Evolutionary conservation across 2,113 vertebrate species (phyloP), one percentile per base, ranked within the genome.

Genomic region (Bujurquina vittata): DNA sequence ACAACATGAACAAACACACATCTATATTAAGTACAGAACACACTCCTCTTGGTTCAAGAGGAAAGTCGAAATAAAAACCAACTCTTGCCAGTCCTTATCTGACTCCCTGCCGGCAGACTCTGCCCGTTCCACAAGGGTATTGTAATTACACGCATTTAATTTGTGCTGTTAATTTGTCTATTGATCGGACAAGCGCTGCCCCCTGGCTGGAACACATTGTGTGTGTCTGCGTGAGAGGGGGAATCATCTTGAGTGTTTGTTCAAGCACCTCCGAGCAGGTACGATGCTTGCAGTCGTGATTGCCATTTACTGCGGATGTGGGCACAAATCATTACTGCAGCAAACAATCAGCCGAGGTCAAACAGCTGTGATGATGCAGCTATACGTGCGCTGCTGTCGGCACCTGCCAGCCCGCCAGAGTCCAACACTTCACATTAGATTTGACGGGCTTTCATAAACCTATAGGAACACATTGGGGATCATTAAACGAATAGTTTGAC

Each of bases 151-250:
- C 87, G 84, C 79, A 94, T 93, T 90, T 90, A 81, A 94, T 94
- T 94, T 92, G 89, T 93, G 91, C 89, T 84, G 90, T 93, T 94
- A 95, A 95, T 94, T 94, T 93, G 91, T 88, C 72, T 84, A 92
- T 94, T 91, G 94, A 95, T 94, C 93, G 56, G 84, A 91, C 86
- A 91, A 84, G 76, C 40, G 40, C 60, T 63, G 77, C 77, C 90
- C 63, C 73, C 74, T 77, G 88, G 90, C 91, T 77, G 40, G 22
- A 72, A 22, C 79, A 80, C 75, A 72, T 65, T 76, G 29, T 54
- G 20, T 65, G 23, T 3, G 5, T 9, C 31, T 29, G 6, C 73
- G 20, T 31, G 54, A 2, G 62, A 4, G 46, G 12, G 26, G 8
- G 20, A 12, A 18, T 3, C 40, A 33, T 59, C 31, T 49, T 18